phyloP scores from a whole-genome alignment of 2,113 vertebrate species.

The Sardina pilchardus region DNA sequence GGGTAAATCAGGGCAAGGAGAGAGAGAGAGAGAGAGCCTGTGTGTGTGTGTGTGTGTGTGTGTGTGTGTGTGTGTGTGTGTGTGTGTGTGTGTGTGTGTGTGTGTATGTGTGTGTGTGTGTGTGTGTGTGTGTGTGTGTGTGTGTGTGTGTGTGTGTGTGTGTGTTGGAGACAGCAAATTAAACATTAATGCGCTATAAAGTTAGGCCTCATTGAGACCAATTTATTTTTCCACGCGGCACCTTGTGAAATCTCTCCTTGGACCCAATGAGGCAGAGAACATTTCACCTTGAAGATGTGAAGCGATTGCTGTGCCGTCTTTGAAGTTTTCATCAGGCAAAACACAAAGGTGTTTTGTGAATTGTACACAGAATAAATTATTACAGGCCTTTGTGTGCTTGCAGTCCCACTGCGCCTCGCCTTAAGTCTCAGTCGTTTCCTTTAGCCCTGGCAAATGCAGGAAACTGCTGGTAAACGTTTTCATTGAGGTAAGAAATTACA shows the following conservation, averaged over 20 bases:
- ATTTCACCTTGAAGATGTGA: conserved; percentile 44
- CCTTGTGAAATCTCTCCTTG: conserved; percentile 25
- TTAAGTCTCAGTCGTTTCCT: background rate
- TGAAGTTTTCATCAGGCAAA: conserved; percentile 43
- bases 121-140: conserved; percentile 22
- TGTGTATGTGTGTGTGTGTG: conserved; percentile 10
- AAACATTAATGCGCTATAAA: conserved; percentile 39
- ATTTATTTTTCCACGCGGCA: conserved; percentile 43
- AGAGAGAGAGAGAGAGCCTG: background rate
- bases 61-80: background rate
- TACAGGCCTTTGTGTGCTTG: conserved; percentile 16
- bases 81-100: conserved; percentile 27
- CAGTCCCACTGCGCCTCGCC: conserved; percentile 20
- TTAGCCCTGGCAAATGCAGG: conserved; percentile 19
- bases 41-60: background rate
- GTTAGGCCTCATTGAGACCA: conserved; percentile 49
- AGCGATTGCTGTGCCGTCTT: conserved; percentile 29
- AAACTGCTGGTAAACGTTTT: background rate
- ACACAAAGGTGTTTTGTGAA: conserved; percentile 43
- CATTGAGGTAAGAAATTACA: background rate
- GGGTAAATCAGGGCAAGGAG: background rate
- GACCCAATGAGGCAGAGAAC: conserved; percentile 22
- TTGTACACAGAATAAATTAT: conserved; percentile 37
- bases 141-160: background rate
- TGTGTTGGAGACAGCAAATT: conserved; percentile 20